These are phyloP conservation scores for Aphodius granarius DNA, from an alignment of 2,888 invertebrate species.

Conservation along the genomic window DNA sequence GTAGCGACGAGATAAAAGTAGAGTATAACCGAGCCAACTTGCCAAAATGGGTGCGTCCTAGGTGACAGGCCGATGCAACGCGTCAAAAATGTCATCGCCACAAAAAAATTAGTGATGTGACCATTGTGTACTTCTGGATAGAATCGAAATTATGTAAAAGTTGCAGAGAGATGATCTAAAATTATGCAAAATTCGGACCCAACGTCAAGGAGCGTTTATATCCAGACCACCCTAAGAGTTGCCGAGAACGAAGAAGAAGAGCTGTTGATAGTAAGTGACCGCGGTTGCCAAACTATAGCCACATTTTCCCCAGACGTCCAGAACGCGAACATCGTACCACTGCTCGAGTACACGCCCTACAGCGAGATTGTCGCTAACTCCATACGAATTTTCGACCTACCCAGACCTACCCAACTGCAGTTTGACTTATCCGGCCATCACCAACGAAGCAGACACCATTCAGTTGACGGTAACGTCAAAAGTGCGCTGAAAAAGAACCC, in stretches of 20 bases:
- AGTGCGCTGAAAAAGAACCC: constrained; percentile 17
- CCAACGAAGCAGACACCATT: not conserved
- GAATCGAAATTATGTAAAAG: not conserved
- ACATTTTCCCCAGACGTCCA: constrained; percentile 21
- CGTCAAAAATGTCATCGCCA: not conserved
- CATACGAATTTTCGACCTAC: constrained; percentile 31
- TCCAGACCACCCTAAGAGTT: constrained; percentile 26
- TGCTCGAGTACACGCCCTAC: constrained; percentile 32
- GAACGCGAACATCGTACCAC: constrained; percentile 23
- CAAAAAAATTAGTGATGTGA: not conserved
- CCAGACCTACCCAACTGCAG: constrained; percentile 29
- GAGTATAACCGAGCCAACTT: not conserved
- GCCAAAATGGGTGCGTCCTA: not conserved
- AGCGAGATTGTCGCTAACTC: constrained; percentile 31
- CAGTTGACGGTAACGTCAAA: constrained; percentile 12
- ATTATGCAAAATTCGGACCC: constrained; percentile 3
- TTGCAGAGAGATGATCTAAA: not conserved
- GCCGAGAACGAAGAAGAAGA: constrained; percentile 17
- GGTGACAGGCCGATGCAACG: not conserved
- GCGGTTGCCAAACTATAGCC: constrained; percentile 33
- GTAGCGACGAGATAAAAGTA: not conserved
- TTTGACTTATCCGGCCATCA: constrained; percentile 15
- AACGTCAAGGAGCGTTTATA: constrained; percentile 16
- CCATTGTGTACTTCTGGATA: not conserved
- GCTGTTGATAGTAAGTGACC: constrained; percentile 23